These are phyloP conservation scores for Conomelus anceps DNA, from an alignment of 2,888 invertebrate genomes.

Conservation along the genomic window DNA sequence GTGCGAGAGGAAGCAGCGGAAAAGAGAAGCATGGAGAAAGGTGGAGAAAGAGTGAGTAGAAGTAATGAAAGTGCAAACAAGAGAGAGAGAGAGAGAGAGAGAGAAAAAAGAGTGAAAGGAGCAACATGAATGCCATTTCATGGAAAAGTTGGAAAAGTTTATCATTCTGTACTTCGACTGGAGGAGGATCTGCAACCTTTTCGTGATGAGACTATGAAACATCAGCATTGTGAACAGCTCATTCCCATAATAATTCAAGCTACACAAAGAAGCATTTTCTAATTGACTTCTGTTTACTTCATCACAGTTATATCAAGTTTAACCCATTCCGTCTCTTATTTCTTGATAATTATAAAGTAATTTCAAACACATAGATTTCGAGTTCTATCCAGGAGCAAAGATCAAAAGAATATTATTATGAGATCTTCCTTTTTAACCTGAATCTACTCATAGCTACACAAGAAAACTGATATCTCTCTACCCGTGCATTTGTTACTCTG, in stretches of 20 bases:
- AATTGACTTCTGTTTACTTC: not conserved
- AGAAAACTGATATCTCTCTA: too few species aligned
- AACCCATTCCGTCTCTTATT: too few species aligned
- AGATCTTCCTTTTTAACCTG: too few species aligned
- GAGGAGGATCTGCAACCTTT: not conserved
- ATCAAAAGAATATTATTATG: too few species aligned
- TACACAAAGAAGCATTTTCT: not conserved
- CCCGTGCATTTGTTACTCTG: too few species aligned
- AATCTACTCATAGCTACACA: too few species aligned
- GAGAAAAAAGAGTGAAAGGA: not conserved
- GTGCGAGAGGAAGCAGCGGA: constrained; percentile 14
- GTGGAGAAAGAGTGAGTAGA: not conserved
- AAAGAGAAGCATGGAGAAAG: not conserved
- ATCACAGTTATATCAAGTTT: not conserved
- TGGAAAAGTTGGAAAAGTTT: not conserved
- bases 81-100: not conserved
- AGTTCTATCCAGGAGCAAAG: too few species aligned
- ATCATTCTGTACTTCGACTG: not conserved
- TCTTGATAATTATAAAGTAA: too few species aligned
- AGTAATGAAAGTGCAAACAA: not conserved
- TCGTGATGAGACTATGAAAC: not conserved
- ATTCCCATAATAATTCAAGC: not conserved
- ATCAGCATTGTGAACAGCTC: not conserved
- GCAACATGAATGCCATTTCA: not conserved
- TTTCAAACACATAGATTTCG: too few species aligned